Conservation (phyloP, 2,113 vertebrate species). For the Gymnocephalus cernua region DNA sequence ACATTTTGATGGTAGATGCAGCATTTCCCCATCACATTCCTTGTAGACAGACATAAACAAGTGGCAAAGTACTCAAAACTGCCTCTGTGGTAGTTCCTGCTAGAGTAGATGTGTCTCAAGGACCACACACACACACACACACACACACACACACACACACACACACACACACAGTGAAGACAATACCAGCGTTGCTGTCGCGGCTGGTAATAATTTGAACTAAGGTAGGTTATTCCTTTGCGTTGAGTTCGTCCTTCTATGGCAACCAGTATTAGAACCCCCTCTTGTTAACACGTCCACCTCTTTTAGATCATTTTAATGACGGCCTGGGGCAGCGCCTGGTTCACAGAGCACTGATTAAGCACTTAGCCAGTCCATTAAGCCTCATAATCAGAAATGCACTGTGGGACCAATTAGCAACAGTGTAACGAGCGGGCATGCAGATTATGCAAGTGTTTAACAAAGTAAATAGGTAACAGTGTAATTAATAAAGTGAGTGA, state of each 20-base stretch:
- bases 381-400: conserved; percentile 55
- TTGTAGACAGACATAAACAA: background rate
- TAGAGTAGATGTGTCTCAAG: no score
- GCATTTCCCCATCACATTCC: background rate
- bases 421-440: conserved; percentile 22
- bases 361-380: conserved; percentile 55
- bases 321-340: conserved; percentile 19
- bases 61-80: no score
- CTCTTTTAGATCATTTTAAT: conserved; percentile 22
- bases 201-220: background rate
- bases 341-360: conserved; percentile 29
- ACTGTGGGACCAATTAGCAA: conserved; percentile 75
- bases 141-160: no score
- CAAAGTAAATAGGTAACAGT: conserved; percentile 11
- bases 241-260: background rate
- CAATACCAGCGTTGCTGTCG: no score
- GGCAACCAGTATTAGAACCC: background rate
- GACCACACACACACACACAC: no score
- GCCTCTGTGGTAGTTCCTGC: no score
- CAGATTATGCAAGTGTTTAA: conserved; percentile 54
- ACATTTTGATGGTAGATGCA: no score
- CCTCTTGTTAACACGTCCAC: background rate
- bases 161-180: no score
- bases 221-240: background rate
- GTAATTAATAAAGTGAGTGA: conserved; percentile 25